Evolutionary conservation across 2,888 invertebrate genomes (phyloP), one percentile per base, ranked within the genome.

Genomic region (Hypomecis punctinalis): DNA sequence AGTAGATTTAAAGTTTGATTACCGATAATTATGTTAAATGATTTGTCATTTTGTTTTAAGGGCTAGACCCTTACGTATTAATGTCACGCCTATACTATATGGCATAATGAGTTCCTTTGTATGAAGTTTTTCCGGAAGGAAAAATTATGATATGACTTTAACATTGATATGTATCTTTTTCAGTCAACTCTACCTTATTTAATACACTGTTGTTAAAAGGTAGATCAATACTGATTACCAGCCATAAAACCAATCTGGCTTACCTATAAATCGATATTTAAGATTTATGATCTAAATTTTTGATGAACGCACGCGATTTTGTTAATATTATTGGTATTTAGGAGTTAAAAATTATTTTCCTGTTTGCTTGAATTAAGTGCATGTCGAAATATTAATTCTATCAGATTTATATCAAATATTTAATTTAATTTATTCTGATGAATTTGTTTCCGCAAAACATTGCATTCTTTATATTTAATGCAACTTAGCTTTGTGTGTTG

Each of bases 1-100:
- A 95, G 96, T 96, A 89, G 93, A 95, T 94, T 57, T 11, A 43
- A 37, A 51, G 8, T 37, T 37, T 51, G 37, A 37, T 37, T 37
- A 51, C 10, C 35, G n/a, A 23, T 23, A 45, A 33, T 37, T 45
- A 51, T 61, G 23, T 48, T 48, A 36, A 40, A 2, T 9, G 37
- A 11, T 37, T 48, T 61, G 54, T 45, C 57, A 66, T 61, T 61
- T 58, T 36, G 45, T 52, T 36, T 47, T 45, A 35, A 45, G 35
- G 49, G 37, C 13, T 11, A 36, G n/a, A n/a, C n/a, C n/a, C n/a
- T n/a, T n/a, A n/a, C 8, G 23, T 33, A 9, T 5, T 23, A 23
- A 33, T 4, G 46, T n/a, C 5, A 9, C 9, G 33, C 23, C 23
- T 23, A 3, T 23, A n/a, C n/a, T n/a, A 23, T 23, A 23, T 23